Base-by-base conservation (phyloP, 2,797 vertebrate species). In the Hemibagrus guttatus region DNA sequence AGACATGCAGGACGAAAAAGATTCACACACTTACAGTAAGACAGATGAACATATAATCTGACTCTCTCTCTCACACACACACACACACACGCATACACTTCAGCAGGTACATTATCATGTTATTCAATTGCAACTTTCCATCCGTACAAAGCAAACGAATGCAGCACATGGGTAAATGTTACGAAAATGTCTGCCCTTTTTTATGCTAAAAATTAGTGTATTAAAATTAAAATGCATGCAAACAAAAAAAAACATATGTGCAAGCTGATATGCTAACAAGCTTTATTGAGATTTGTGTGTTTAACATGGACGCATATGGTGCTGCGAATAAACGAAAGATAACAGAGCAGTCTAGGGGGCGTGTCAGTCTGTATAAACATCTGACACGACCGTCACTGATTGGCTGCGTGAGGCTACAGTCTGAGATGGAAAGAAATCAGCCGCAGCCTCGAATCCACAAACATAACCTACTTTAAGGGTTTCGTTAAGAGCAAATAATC, bases 1-100 rank as follows among this genome's bases (percentile, higher is more conserved):
- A 74, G 39, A 84, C 71, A 75, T 84, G 69, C 83, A 63, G 11
- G 49, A 82, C 23, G 21, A 19, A 83, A 68, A 82, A 31, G 9
- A 52, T 68, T 23, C 52, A 71, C 13, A 35, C 28, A 54, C 63
- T 79, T 21, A 52, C 11, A 6, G 52, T 71, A 58, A 71, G 28
- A 84, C 69, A 61, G 54, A 63, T 49, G 52, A 39, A 39, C 64
- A 58, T 35, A 46, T 72, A 35, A 23, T 31, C n/a, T 31, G 46
- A n/a, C 83, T 52, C 49, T 35, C 46, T 16, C 69, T 14, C 71
- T 26, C 69, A 14, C 71, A 75, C 75, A 75, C 72, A 75, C 74
- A 56, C 52, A 54, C 74, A 76, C 46, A 54, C 74, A 54, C 74
- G 56, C 74, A 31, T n/a, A 35, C 76, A 58, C 54, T 39, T 11